These are phyloP conservation scores for Oophaga pumilio DNA, from an alignment of 2,113 vertebrate species.

Conservation along the genomic window DNA sequence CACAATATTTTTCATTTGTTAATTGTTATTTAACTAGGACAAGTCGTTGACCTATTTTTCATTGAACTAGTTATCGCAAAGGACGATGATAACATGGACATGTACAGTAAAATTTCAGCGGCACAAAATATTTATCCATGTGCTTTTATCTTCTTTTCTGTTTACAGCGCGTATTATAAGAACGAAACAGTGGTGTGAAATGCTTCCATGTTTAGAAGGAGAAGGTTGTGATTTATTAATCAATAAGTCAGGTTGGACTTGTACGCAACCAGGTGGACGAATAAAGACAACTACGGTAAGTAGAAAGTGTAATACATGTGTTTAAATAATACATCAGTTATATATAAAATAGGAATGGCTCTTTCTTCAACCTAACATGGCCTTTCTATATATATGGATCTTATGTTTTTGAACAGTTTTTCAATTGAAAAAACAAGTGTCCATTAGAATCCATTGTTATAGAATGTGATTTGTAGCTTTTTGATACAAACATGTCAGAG, in stretches of 20 bases:
- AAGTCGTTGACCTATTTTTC: conserved; percentile 14
- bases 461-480: background rate
- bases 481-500: background rate
- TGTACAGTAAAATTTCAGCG: background rate
- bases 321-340: background rate
- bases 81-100: background rate
- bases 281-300: conserved; percentile 98
- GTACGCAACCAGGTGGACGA: conserved; percentile 95
- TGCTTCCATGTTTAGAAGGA: conserved; percentile 97
- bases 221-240: conserved; percentile 96
- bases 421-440: background rate
- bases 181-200: conserved; percentile 98
- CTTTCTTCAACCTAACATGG: background rate
- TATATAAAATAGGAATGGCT: background rate
- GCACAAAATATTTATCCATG: conserved; percentile 1
- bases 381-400: background rate
- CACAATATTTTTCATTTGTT: conserved; percentile 10
- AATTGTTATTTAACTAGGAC: conserved; percentile 19
- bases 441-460: background rate
- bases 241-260: conserved; percentile 98
- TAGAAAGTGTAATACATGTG: background rate
- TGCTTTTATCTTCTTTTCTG: conserved; percentile 54
- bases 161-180: conserved; percentile 87
- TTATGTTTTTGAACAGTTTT: background rate
- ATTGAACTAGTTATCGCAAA: background rate